Evolutionary conservation across 1,140 invertebrate genomes (phyloP).

Genomic region (Sycobia sp.): DNA sequence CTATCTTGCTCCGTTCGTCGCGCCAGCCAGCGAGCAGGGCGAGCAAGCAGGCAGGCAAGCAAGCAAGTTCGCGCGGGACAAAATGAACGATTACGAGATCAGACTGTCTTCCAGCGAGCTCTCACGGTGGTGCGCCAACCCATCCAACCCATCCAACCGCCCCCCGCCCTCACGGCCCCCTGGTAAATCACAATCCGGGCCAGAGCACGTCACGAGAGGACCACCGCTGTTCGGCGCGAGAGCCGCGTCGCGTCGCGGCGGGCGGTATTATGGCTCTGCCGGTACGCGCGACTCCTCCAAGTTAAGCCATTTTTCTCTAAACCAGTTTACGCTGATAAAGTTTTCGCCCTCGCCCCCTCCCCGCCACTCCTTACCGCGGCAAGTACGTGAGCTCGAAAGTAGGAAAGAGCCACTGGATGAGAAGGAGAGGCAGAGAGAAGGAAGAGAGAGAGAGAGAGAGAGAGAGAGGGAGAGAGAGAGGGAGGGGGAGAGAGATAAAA

Average conservation of each 20-base stretch:
- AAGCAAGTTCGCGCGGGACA: too few relatives aligned
- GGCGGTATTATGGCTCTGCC: constrained; percentile 39
- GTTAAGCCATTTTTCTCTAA: constrained; percentile 56
- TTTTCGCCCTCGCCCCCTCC: too few relatives aligned
- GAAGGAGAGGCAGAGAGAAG: too few relatives aligned
- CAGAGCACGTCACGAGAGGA: too few relatives aligned
- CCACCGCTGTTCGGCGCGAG: too few relatives aligned
- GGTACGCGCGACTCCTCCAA: constrained; percentile 45
- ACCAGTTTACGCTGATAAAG: constrained; percentile 56
- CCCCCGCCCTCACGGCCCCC: too few relatives aligned
- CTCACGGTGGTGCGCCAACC: too few relatives aligned
- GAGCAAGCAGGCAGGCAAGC: background rate
- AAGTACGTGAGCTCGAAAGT: constrained; percentile 3
- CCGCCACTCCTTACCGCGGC: too few relatives aligned
- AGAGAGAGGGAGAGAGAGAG: too few relatives aligned
- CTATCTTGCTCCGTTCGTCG: background rate
- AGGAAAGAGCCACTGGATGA: background rate
- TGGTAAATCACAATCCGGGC: constrained; percentile 55
- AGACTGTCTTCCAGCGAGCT: constrained; percentile 44
- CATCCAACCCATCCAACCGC: too few relatives aligned
- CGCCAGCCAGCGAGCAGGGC: background rate
- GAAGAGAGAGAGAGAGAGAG: too few relatives aligned
- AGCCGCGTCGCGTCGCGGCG: too few relatives aligned
- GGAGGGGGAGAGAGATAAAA: background rate
- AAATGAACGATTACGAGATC: constrained; percentile 48